Evolutionary conservation across 2,888 invertebrate species (phyloP).

Genomic region (Thera britannica): DNA sequence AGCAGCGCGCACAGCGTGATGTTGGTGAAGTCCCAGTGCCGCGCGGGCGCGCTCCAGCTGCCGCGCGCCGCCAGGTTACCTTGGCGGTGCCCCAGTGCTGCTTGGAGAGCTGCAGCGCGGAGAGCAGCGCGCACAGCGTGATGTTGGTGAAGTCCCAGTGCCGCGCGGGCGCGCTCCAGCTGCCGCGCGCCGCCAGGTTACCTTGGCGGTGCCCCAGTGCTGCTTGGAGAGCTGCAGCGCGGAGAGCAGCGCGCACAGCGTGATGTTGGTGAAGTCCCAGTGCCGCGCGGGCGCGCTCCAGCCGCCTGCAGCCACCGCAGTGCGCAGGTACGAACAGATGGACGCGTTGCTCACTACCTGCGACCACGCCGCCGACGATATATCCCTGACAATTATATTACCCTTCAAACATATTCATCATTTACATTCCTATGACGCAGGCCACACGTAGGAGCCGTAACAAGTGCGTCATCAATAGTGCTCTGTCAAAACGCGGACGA

Average conservation of each 20-base stretch:
- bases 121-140: constrained; percentile 81
- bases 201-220: constrained; percentile 12
- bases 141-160: too few species aligned
- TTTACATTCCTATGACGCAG: too few species aligned
- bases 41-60: too few species aligned
- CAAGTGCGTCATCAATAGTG: too few species aligned
- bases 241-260: constrained; percentile 88
- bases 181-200: not conserved
- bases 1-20: too few species aligned
- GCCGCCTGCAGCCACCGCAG: constrained; percentile 47
- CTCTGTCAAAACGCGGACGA: too few species aligned
- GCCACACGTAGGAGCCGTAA: too few species aligned
- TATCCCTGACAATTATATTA: constrained; percentile 39
- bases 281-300: constrained; percentile 74
- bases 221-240: constrained; percentile 70
- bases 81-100: constrained; percentile 13
- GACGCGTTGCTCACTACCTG: constrained; percentile 54
- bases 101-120: constrained; percentile 65
- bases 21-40: too few species aligned
- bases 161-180: too few species aligned
- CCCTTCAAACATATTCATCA: not conserved
- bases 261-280: constrained; percentile 91
- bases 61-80: not conserved
- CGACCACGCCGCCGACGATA: constrained; percentile 42
- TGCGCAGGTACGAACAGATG: constrained; percentile 48